These are phyloP conservation scores for Noctua pronuba DNA, from an alignment of 2,888 invertebrate species.

Conservation along the genomic window DNA sequence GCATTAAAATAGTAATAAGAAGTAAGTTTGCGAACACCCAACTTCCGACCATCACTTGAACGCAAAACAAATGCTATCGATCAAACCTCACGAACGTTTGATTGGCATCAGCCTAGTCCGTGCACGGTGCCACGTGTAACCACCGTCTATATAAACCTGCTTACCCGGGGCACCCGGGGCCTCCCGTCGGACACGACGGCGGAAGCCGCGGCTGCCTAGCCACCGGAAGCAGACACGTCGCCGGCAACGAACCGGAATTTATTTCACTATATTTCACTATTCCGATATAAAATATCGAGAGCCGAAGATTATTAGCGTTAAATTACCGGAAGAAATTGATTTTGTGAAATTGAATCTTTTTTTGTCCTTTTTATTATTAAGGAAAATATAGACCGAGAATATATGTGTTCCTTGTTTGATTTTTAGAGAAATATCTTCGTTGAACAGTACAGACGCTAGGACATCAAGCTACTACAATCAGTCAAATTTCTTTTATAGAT, in stretches of 20 bases:
- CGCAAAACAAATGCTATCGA: background rate
- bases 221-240: constrained; percentile 74
- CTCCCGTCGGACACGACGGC: constrained; percentile 55
- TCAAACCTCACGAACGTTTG: background rate
- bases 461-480: too few relatives aligned
- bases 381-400: background rate
- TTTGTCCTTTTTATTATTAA: background rate
- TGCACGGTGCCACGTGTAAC: background rate
- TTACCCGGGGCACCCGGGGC: background rate
- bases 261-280: constrained; percentile 66
- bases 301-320: constrained; percentile 54
- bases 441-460: too few relatives aligned
- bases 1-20: background rate
- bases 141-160: constrained; percentile 15
- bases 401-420: background rate
- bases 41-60: background rate
- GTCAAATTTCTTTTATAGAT: too few relatives aligned
- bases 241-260: constrained; percentile 67
- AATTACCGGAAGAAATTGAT: constrained; percentile 56
- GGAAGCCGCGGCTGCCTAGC: constrained; percentile 73
- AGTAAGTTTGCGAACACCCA: background rate
- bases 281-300: constrained; percentile 58
- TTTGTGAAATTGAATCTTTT: constrained; percentile 3
- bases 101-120: background rate
- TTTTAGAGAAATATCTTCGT: background rate